Base-by-base conservation (phyloP, 2,888 invertebrate species). In the Cephus spinipes region DNA sequence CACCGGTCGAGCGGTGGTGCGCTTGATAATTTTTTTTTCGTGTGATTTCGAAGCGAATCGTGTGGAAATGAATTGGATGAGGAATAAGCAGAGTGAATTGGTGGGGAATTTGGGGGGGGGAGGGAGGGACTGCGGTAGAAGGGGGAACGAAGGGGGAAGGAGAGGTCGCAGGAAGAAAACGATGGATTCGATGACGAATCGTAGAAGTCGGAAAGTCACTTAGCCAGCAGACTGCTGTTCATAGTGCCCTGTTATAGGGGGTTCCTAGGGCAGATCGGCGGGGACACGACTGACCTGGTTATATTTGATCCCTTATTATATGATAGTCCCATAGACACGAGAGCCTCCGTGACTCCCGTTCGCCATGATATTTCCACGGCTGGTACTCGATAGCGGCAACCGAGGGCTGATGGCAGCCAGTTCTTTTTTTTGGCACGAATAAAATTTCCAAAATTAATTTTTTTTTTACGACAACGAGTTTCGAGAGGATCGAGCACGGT, bases 241-340 rank as follows among this genome's bases (percentile, higher is more conserved):
- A 91, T 90, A 91, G 90, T 91, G 90, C 90, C 90, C 91, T 90
- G 90, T 91, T 90, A 91, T 90, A 91, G 91, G 87, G 90, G 90
- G 89, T 89, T 88, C 88, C 87, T 84, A 86, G 87, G 90, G 89
- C 90, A 90, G 91, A 90, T 83, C 69, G 84, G 82, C 85, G 82
- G 73, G 68, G 79, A 69, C 35, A 23, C 73, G 68, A 74, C 32
- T 71, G 71, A 71, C 31, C 55, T 55, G 69, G 71, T 55, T 55
- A 55, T 55, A 55, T 55, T 55, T 55, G 55, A 55, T 55, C 55
- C 55, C 55, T 55, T 55, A 55, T 55, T 55, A 55, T 55, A 55
- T 55, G 23, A 55, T 55, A 55, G 55, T 55, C 55, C 55, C 55
- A 9, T 55, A 55, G 55, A 55, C 55, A 55, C 55, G 55, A 55